phyloP scores from a whole-genome alignment of 1,140 invertebrate species.

The Euschistus heros region DNA sequence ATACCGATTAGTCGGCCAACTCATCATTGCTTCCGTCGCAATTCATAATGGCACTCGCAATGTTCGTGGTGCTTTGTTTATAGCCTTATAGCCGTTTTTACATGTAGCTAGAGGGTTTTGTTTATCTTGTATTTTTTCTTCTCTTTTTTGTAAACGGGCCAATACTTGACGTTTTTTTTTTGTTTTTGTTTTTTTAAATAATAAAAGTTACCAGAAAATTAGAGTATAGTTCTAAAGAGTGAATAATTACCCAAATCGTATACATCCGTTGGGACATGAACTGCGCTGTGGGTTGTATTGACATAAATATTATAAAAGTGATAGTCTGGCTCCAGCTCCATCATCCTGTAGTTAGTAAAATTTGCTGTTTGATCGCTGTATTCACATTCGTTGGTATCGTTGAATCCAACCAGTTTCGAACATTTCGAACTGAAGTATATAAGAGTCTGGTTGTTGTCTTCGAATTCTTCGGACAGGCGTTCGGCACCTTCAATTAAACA shows the following conservation, averaged over 20 bases:
- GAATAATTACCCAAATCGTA: conserved; percentile 49
- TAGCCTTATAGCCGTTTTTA: no score
- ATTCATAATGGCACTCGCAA: no score
- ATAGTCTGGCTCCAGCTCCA: conserved; percentile 54
- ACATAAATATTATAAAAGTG: conserved; percentile 79
- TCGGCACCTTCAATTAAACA: conserved; percentile 62
- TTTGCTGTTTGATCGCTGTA: conserved; percentile 9
- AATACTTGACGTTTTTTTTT: no score
- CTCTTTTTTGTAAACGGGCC: no score
- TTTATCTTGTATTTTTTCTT: no score
- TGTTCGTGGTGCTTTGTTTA: no score
- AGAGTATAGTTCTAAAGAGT: no score
- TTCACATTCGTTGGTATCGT: not conserved
- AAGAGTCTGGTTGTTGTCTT: conserved; percentile 35
- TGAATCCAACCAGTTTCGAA: conserved; percentile 39
- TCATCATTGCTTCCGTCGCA: no score
- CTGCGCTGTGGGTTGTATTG: conserved; percentile 70
- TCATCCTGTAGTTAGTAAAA: conserved; percentile 31
- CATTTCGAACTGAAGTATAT: conserved; percentile 57
- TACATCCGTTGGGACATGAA: conserved; percentile 90
- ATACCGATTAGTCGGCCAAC: no score
- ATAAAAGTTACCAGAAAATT: no score
- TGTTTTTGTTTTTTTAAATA: no score
- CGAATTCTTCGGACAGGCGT: conserved; percentile 45
- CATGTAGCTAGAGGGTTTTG: no score